A percentile compares a stretch with the other conserved stretches of the same genome.
Conservation (phyloP, 1,140 invertebrate species). For the Scylla paramamosain region DNA sequence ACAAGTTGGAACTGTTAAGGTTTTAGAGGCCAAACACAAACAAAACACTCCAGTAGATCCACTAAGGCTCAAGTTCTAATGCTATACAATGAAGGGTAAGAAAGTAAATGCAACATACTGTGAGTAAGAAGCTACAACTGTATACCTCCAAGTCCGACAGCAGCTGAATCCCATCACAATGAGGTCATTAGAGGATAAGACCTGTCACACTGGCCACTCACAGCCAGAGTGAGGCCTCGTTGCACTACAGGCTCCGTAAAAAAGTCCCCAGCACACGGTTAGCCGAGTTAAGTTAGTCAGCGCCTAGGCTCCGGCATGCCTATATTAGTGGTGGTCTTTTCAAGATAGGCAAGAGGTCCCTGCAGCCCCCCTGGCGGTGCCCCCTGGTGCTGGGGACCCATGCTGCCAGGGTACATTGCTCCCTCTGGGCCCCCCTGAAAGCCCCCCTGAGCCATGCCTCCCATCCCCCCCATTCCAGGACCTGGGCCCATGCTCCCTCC, state of each 20-base stretch:
- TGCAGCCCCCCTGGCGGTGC: slow-evolving; percentile 83
- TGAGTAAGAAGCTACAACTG: neutral
- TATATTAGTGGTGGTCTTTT: slow-evolving; percentile 91
- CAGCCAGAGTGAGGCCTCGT: neutral
- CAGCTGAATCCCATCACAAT: neutral
- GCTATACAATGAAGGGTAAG: neutral
- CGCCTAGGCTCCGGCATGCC: slow-evolving; percentile 84
- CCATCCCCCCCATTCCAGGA: slow-evolving; percentile 78
- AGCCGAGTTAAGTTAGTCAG: slow-evolving; percentile 62
- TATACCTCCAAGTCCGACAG: neutral
- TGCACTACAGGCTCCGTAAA: slow-evolving; percentile 1
- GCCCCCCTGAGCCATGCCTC: slow-evolving; percentile 82
- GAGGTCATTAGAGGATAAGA: neutral
- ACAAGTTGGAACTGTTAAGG: neutral
- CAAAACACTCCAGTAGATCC: neutral
- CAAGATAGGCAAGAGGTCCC: slow-evolving; percentile 88
- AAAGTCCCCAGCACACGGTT: neutral
- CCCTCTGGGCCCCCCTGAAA: slow-evolving; percentile 80
- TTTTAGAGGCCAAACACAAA: neutral
- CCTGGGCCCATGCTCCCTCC: slow-evolving; percentile 75
- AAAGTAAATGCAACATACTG: neutral
- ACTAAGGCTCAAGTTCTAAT: neutral
- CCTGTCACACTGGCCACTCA: neutral
- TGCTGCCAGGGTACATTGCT: slow-evolving; percentile 73
- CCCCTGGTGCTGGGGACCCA: slow-evolving; percentile 65